phyloP scores from a whole-genome alignment of 2,797 vertebrate genomes.

The Peromyscus aztecus region DNA sequence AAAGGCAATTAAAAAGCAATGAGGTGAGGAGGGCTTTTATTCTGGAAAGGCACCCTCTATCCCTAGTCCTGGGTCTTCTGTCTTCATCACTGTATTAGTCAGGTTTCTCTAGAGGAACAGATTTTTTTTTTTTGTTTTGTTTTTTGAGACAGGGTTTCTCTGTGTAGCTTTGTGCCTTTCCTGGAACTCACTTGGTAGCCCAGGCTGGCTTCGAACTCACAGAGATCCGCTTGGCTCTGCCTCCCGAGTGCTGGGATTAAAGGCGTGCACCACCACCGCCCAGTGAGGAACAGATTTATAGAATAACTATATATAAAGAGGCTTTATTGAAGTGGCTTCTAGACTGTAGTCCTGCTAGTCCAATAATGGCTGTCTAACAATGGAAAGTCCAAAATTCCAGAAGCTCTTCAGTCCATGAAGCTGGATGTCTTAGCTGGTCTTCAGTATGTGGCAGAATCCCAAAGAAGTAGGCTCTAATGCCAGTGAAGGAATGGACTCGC shows the following conservation, averaged over 20 bases:
- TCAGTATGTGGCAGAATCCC: background rate
- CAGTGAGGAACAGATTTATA: background rate
- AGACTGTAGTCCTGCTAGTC: background rate
- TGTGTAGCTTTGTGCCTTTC: too few species aligned
- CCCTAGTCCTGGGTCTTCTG: background rate
- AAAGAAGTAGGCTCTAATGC: background rate
- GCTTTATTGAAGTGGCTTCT: background rate
- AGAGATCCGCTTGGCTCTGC: too few species aligned
- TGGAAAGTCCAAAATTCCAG: background rate
- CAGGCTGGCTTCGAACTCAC: too few species aligned
- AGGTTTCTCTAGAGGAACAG: background rate
- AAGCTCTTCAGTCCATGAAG: background rate
- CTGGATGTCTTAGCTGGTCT: background rate
- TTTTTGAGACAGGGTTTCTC: too few species aligned
- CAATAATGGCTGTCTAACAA: background rate
- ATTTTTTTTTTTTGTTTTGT: background rate
- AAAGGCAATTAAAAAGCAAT: background rate
- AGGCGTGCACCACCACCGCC: too few species aligned
- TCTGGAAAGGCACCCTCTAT: conserved; percentile 49
- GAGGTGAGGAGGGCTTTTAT: conserved; percentile 23
- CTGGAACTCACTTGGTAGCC: too few species aligned
- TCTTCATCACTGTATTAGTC: background rate
- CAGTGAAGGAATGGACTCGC: background rate
- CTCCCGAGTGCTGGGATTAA: too few species aligned
- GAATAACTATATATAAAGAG: background rate